Evolutionary conservation across 2,888 invertebrate species (phyloP).

Genomic region (Rhorus exstirpatorius): DNA sequence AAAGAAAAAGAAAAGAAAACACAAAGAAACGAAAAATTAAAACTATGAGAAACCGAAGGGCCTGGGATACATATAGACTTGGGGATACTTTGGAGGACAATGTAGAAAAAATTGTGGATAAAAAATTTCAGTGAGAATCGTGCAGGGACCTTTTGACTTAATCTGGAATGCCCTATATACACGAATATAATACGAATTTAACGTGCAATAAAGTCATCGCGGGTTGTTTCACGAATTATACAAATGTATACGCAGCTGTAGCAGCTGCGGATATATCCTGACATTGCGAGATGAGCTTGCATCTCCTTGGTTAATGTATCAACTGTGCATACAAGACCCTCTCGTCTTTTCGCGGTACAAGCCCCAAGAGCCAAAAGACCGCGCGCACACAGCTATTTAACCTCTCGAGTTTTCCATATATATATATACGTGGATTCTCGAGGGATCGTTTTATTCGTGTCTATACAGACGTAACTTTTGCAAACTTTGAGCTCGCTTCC

Average conservation of each 20-base stretch:
- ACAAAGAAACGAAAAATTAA: too few relatives aligned
- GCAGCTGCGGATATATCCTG: constrained; percentile 44
- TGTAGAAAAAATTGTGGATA: too few relatives aligned
- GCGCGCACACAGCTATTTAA: constrained; percentile 44
- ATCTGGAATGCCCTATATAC: constrained; percentile 3
- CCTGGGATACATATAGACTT: too few relatives aligned
- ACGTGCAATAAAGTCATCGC: constrained; percentile 15
- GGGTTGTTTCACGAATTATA: constrained; percentile 12
- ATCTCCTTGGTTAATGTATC: constrained; percentile 40
- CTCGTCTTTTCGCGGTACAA: constrained; percentile 10
- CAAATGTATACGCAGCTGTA: constrained; percentile 7
- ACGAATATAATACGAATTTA: neutral
- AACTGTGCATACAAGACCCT: constrained; percentile 26
- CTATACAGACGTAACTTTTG: constrained; percentile 46
- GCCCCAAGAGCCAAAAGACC: constrained; percentile 13
- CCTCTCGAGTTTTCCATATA: constrained; percentile 22
- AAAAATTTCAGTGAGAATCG: too few relatives aligned
- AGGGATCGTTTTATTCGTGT: constrained; percentile 59
- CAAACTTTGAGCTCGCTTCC: constrained; percentile 49
- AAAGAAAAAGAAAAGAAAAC: too few relatives aligned
- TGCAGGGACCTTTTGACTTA: too few relatives aligned
- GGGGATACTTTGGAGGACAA: too few relatives aligned
- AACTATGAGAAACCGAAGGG: too few relatives aligned
- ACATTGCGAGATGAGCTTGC: constrained; percentile 47
- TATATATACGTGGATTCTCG: constrained; percentile 36